Conservation (phyloP, 2,113 vertebrate species). For the Numenius arquata region DNA sequence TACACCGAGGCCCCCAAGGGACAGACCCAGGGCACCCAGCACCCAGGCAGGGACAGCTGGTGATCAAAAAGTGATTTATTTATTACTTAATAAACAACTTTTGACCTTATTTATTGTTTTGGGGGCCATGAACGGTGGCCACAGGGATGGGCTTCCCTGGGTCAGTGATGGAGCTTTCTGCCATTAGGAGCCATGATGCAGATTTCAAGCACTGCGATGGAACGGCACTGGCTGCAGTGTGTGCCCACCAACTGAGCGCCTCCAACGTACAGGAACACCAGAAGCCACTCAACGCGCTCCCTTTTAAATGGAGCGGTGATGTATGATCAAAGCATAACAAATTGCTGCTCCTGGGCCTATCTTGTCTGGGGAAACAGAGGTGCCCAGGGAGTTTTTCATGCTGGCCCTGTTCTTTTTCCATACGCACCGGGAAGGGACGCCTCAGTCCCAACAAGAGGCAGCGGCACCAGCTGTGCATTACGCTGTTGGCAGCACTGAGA, state of each 20-base stretch:
- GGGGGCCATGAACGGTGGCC: no score
- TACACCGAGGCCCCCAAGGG: no score
- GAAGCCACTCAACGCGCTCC: rapidly evolving
- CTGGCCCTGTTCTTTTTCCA: not conserved
- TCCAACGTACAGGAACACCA: rapidly evolving
- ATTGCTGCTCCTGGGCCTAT: not conserved
- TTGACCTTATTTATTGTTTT: no score
- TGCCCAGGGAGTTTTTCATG: not conserved
- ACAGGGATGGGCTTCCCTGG: no score
- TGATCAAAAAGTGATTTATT: no score
- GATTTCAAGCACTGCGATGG: rapidly evolving
- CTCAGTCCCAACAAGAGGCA: not conserved
- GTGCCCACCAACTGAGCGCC: rapidly evolving
- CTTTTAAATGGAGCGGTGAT: not conserved
- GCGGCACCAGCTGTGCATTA: rapidly evolving
- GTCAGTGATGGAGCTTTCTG: no score
- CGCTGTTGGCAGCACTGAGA: not conserved
- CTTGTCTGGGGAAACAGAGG: rapidly evolving
- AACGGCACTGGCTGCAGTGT: not conserved
- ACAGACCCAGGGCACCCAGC: no score
- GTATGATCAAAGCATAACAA: not conserved
- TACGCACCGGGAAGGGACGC: not conserved
- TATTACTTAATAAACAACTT: no score
- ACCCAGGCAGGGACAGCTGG: no score
- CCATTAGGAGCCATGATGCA: no score